phyloP scores from a whole-genome alignment of 2,888 invertebrate species.

The Tetheella fluctuosa region DNA sequence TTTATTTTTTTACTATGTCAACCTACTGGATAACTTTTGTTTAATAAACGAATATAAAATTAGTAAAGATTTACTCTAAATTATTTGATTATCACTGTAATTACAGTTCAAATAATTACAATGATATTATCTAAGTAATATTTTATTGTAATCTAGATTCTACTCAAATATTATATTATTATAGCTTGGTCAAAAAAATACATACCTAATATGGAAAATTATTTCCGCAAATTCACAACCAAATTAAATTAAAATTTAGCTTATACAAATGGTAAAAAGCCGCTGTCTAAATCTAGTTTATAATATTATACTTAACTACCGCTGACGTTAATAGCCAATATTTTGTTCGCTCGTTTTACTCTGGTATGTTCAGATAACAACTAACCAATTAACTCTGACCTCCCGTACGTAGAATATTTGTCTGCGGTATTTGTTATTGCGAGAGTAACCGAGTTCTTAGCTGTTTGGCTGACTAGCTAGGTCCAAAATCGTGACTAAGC shows the following conservation, averaged over 20 bases:
- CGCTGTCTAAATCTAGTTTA: slow-evolving; percentile 32
- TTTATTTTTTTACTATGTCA: too few relatives aligned
- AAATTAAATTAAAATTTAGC: background rate
- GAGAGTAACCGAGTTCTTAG: slow-evolving; percentile 33
- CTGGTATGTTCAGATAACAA: slow-evolving; percentile 43
- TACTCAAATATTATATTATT: background rate
- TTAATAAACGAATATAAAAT: too few relatives aligned
- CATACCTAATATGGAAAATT: background rate
- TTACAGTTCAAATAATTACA: too few relatives aligned
- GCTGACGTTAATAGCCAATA: slow-evolving; percentile 52
- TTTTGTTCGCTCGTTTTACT: slow-evolving; percentile 49
- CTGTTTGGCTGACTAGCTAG: slow-evolving; percentile 34
- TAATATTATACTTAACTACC: slow-evolving; percentile 48
- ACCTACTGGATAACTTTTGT: too few relatives aligned
- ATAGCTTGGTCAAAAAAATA: background rate
- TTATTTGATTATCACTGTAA: too few relatives aligned
- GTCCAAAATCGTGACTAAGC: slow-evolving; percentile 55
- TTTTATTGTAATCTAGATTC: background rate
- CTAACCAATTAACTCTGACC: slow-evolving; percentile 38
- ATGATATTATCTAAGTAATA: too few relatives aligned
- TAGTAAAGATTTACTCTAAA: too few relatives aligned
- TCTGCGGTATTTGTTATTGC: slow-evolving; percentile 17
- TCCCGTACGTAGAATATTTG: slow-evolving; percentile 21
- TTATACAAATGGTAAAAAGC: background rate
- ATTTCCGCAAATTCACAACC: background rate